Percentiles rank a stretch among this genome's conserved stretches.
phyloP scores from a whole-genome alignment of 2,113 vertebrate species.

The Sula dactylatra region DNA sequence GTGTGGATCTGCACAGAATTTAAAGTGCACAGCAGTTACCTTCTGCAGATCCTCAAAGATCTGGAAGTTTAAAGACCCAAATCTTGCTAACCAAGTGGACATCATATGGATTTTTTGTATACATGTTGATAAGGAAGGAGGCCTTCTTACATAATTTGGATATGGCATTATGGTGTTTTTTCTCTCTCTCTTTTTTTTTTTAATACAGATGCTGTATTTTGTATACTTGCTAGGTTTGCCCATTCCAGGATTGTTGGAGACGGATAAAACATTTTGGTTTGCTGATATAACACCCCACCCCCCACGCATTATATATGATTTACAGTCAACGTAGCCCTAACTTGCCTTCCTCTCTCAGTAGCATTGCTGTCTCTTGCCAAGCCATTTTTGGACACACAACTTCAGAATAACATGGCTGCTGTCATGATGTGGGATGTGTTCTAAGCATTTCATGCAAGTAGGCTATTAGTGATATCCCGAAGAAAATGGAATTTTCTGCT shows the following conservation, averaged over 20 bases:
- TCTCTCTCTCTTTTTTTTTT: background rate
- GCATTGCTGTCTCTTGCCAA: background rate
- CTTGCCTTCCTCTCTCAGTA: background rate
- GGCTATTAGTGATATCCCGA: background rate
- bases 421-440: background rate
- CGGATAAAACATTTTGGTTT: background rate
- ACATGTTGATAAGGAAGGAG: background rate
- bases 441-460: background rate
- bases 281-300: background rate
- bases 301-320: background rate
- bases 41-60: background rate
- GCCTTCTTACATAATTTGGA: background rate
- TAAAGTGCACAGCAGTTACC: background rate
- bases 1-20: background rate
- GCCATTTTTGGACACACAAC: background rate
- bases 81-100: background rate
- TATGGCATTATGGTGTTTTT: background rate
- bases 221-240: background rate
- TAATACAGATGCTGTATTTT: background rate
- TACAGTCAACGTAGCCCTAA: background rate
- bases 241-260: background rate
- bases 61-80: background rate
- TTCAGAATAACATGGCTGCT: background rate
- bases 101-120: background rate
- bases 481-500: no score